Evolutionary conservation across 2,797 vertebrate species (phyloP).

Genomic region (Poeciliopsis paucimaculata): DNA sequence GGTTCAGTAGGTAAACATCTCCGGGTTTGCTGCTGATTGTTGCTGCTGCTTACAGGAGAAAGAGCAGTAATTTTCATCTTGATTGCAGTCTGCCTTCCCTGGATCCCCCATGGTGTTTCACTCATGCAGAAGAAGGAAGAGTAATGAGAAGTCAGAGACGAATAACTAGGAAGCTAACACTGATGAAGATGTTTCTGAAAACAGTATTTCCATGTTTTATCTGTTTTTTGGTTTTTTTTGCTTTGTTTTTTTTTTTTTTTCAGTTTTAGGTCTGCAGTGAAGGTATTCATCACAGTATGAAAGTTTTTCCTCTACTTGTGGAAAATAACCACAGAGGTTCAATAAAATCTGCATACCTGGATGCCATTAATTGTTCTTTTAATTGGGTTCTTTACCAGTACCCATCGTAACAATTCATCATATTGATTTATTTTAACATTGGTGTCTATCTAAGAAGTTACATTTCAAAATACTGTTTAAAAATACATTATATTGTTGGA

Average conservation of each 20-base stretch:
- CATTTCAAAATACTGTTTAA: neutral
- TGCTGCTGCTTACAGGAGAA: conserved; percentile 21
- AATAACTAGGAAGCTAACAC: conserved; percentile 4
- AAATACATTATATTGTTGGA: neutral
- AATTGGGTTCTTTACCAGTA: neutral
- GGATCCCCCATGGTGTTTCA: conserved; percentile 32
- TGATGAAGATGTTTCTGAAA: conserved; percentile 19
- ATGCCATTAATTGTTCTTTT: neutral
- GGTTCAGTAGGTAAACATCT: conserved; percentile 7
- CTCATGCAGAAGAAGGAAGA: conserved; percentile 6
- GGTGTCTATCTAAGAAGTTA: neutral
- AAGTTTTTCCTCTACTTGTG: neutral
- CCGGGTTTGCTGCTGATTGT: conserved; percentile 13
- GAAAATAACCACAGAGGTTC: neutral
- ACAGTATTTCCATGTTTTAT: neutral
- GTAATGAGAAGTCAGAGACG: neutral
- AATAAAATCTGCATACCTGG: neutral
- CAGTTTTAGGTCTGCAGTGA: neutral
- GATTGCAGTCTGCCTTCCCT: conserved; percentile 49
- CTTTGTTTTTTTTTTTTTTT: neutral
- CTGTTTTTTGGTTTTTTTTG: neutral
- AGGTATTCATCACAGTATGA: neutral
- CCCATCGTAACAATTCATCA: neutral
- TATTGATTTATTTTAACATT: neutral
- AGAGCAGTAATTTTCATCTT: conserved; percentile 43